Evolutionary conservation across 2,797 vertebrate genomes (phyloP).

Genomic region (Jordanella pulchra): DNA sequence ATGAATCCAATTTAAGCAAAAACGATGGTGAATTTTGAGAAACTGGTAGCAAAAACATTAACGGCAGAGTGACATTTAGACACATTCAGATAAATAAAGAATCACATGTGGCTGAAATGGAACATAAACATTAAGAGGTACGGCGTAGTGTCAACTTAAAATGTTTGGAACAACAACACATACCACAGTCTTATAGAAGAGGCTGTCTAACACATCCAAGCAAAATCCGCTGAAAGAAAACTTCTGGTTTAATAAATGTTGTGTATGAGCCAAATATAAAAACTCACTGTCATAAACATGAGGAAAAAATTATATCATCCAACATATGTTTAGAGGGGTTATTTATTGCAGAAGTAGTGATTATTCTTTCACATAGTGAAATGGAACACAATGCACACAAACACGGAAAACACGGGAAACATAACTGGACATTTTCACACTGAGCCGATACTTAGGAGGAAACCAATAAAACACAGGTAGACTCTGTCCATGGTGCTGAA

Average conservation of each 20-base stretch:
- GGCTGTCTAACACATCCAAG: neutral
- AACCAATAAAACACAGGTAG: neutral
- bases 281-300: neutral
- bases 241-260: neutral
- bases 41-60: constrained; percentile 3
- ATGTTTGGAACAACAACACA: neutral
- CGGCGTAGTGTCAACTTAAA: neutral
- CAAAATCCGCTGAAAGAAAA: neutral
- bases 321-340: neutral
- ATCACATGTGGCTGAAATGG: neutral
- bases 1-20: constrained; percentile 12
- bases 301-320: neutral
- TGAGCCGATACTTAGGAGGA: neutral
- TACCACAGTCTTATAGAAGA: neutral
- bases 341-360: neutral
- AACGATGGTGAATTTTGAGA: neutral
- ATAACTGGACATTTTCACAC: no score
- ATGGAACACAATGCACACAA: neutral
- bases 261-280: neutral
- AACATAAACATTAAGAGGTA: neutral
- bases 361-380: neutral
- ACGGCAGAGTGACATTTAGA: constrained; percentile 10
- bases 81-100: neutral
- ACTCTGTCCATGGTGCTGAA: constrained; percentile 64
- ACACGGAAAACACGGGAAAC: neutral